Percentiles rank a stretch among this genome's conserved stretches.
phyloP scores from a whole-genome alignment of 92 coral and sea anemone genomes.

The Pocillopora grandis region DNA sequence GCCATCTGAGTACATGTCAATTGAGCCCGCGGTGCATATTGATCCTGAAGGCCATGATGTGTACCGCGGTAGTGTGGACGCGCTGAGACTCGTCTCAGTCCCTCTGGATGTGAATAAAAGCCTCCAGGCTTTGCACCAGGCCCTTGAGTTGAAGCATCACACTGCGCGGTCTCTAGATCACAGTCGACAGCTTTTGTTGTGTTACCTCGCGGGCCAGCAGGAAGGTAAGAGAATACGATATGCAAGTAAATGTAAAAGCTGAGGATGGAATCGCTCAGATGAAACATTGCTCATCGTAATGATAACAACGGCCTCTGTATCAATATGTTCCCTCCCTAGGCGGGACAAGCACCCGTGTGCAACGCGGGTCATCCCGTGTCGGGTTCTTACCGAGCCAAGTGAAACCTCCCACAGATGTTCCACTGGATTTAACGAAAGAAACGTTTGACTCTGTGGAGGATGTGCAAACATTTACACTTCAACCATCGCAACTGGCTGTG shows the following conservation, averaged over 20 bases:
- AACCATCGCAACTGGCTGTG: constrained; percentile 90
- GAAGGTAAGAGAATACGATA: constrained; percentile 50
- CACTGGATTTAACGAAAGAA: constrained; percentile 73
- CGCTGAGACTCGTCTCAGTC: constrained; percentile 86
- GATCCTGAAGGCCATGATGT: constrained; percentile 97
- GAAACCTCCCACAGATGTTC: constrained; percentile 84
- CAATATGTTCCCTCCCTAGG: constrained; percentile 5
- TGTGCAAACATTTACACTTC: constrained; percentile 71
- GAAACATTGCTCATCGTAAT: too few species aligned
- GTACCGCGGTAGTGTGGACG: constrained; percentile 86
- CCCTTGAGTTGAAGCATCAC: constrained; percentile 86
- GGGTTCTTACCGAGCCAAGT: constrained; percentile 87
- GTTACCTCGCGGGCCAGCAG: constrained; percentile 93
- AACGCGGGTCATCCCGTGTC: constrained; percentile 90
- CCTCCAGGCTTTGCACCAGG: constrained; percentile 69
- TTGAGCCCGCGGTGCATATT: constrained; percentile 97
- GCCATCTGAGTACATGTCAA: constrained; percentile 66
- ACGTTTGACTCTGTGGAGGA: constrained; percentile 78
- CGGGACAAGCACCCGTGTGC: constrained; percentile 50
- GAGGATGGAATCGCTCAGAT: too few species aligned
- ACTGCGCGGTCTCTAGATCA: constrained; percentile 92
- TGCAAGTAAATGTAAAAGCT: too few species aligned
- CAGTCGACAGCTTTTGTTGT: constrained; percentile 88
- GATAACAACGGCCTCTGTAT: too few species aligned
- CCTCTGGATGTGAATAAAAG: constrained; percentile 83